Conservation (phyloP, 2,797 vertebrate species). For the Catharus ustulatus region DNA sequence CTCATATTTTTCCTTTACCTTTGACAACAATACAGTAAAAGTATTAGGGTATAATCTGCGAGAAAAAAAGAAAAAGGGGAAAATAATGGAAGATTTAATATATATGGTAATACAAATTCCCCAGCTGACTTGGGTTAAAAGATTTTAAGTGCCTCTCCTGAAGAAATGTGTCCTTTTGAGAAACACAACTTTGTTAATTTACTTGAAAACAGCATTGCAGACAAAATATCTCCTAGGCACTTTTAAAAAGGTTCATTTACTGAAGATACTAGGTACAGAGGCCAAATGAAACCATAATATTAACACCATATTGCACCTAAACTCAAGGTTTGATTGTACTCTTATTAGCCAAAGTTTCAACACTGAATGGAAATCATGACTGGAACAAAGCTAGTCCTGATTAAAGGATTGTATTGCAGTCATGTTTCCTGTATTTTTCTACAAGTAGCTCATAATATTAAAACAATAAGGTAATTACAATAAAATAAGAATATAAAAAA, state of each 20-base stretch:
- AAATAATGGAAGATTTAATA: not conserved
- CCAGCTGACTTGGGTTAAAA: slow-evolving; percentile 4
- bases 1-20: not conserved
- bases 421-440: slow-evolving; percentile 78
- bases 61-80: not conserved
- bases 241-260: not conserved
- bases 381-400: slow-evolving; percentile 68
- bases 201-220: not conserved
- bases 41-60: not conserved
- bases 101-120: slow-evolving; percentile 24
- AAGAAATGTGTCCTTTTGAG: not conserved
- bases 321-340: slow-evolving; percentile 17
- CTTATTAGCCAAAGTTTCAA: slow-evolving; percentile 37
- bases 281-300: not conserved
- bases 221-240: not conserved
- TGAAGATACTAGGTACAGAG: not conserved
- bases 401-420: slow-evolving; percentile 72
- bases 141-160: not conserved
- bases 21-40: not conserved
- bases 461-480: slow-evolving; percentile 77
- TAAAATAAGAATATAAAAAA: slow-evolving; percentile 70
- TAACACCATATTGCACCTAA: not conserved
- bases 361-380: slow-evolving; percentile 47
- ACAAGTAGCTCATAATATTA: slow-evolving; percentile 77
- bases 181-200: not conserved